Evolutionary conservation across 1,140 invertebrate genomes (phyloP).

Genomic region (Aphidius gifuensis): DNA sequence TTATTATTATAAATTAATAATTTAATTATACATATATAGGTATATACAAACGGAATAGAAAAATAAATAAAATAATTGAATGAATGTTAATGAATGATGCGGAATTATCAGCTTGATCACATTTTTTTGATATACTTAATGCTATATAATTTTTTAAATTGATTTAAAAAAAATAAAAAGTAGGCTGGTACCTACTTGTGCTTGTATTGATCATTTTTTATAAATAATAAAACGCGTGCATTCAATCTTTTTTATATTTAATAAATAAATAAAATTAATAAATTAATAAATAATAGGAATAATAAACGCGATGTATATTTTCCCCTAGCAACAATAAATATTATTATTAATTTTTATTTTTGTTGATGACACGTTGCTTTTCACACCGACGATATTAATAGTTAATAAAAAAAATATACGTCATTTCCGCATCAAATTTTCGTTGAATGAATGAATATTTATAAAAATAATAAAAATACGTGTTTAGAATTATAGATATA

Average conservation of each 20-base stretch:
- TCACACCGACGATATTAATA: no score
- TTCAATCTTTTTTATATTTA: slow-evolving; percentile 21
- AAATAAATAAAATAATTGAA: no score
- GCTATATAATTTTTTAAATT: slow-evolving; percentile 1
- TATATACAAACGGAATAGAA: no score
- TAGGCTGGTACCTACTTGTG: slow-evolving; percentile 25
- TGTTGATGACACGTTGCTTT: no score
- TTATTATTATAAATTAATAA: no score
- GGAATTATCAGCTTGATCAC: no score
- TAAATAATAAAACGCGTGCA: slow-evolving; percentile 7
- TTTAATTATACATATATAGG: no score
- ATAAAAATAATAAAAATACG: background rate
- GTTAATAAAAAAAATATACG: no score
- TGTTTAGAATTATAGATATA: no score
- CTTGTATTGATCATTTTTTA: background rate
- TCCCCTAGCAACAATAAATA: slow-evolving; percentile 14
- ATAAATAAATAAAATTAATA: slow-evolving; percentile 1
- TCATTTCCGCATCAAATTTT: no score
- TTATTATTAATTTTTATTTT: background rate
- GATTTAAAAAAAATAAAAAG: slow-evolving; percentile 3
- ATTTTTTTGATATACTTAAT: background rate
- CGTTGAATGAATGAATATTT: background rate
- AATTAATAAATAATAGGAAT: background rate
- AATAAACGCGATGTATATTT: slow-evolving; percentile 16
- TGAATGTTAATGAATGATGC: no score